Percentiles rank a stretch among this genome's conserved stretches.
phyloP scores from a whole-genome alignment of 1,140 invertebrate genomes.

The Lamellibrachia luymesi region DNA sequence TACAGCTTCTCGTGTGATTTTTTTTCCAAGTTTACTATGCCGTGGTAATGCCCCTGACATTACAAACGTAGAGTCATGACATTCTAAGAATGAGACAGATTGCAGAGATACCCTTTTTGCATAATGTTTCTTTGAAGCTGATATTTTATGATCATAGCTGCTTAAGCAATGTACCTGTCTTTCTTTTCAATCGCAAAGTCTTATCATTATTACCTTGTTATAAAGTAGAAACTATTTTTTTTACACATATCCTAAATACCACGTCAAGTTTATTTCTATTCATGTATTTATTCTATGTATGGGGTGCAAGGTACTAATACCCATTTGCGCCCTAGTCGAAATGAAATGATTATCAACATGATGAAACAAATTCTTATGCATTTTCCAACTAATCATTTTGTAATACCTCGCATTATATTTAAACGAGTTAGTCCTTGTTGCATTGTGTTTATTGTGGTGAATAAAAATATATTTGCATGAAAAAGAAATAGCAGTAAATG shows the following conservation, averaged over 20 bases:
- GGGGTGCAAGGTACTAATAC: neutral
- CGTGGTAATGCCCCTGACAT: neutral
- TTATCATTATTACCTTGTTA: neutral
- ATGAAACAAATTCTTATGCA: neutral
- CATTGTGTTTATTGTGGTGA: neutral
- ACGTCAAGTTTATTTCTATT: neutral
- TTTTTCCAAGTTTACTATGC: neutral
- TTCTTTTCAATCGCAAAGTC: neutral
- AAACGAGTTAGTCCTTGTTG: neutral
- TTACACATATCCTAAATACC: neutral
- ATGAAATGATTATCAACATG: neutral
- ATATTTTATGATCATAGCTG: neutral
- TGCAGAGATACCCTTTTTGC: neutral
- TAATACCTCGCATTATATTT: neutral
- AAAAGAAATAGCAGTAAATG: too few relatives aligned
- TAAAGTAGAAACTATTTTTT: neutral
- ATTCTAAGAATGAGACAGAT: neutral
- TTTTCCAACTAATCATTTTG: neutral
- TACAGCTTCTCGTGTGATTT: neutral
- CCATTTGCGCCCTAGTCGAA: neutral
- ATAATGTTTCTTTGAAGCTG: neutral
- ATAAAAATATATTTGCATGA: too few relatives aligned
- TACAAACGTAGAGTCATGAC: neutral
- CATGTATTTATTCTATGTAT: neutral
- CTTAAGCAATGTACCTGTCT: neutral